Percentiles rank a stretch among this genome's conserved stretches.
Conservation (phyloP, 2,797 vertebrate species). For the Crocidura indochinensis region DNA sequence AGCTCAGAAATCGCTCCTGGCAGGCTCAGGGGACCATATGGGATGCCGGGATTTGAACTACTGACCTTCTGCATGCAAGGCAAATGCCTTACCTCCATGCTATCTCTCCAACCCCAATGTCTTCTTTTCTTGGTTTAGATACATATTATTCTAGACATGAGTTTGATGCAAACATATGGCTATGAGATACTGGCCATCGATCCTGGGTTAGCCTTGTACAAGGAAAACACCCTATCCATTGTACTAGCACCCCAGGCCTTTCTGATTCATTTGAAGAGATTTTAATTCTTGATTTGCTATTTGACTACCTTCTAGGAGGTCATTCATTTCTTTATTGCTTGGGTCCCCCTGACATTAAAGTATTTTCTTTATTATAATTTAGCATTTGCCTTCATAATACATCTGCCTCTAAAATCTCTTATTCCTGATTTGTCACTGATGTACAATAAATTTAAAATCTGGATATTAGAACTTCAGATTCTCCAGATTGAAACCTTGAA, state of each 20-base stretch:
- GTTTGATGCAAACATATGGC: not conserved
- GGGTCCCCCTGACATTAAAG: not conserved
- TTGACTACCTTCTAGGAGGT: not conserved
- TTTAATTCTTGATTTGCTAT: not conserved
- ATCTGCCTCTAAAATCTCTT: constrained; percentile 42
- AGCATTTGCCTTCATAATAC: not conserved
- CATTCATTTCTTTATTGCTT: not conserved
- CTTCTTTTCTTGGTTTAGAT: not conserved
- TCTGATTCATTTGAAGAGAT: not conserved
- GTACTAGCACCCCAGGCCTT: too few species aligned
- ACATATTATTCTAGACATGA: not conserved
- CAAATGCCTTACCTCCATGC: too few species aligned
- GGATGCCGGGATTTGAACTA: too few species aligned
- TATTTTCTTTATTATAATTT: constrained; percentile 32
- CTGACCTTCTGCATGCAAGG: too few species aligned
- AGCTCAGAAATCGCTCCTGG: too few species aligned
- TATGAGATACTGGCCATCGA: too few species aligned
- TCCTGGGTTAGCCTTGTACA: not conserved
- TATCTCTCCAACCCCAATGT: too few species aligned
- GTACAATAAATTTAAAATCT: constrained; percentile 66
- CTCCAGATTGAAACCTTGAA: constrained; percentile 71
- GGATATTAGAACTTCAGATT: constrained; percentile 54
- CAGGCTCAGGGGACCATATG: too few species aligned
- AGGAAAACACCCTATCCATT: too few species aligned
- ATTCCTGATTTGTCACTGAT: constrained; percentile 19